Conservation (phyloP, 2,888 invertebrate genomes). For the Nymphalis polychloros region DNA sequence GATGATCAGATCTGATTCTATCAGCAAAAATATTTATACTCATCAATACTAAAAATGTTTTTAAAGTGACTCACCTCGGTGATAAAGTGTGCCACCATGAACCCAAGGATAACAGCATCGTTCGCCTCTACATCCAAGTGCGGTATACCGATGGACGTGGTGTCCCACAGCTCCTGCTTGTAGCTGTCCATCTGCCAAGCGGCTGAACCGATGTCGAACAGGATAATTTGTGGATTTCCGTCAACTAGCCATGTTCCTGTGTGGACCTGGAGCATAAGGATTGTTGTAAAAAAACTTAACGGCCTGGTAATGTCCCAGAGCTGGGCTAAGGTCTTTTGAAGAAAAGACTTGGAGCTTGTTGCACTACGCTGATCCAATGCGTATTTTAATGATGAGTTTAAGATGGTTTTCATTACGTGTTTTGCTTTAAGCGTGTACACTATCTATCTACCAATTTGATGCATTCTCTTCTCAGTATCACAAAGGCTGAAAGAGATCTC, state of each 20-base stretch:
- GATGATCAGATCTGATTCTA: too few species aligned
- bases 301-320: not conserved
- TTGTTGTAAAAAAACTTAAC: too few species aligned
- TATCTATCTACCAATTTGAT: too few species aligned
- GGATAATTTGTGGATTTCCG: conserved; percentile 98
- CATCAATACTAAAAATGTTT: too few species aligned
- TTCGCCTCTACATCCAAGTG: conserved; percentile 97
- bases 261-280: conserved; percentile 83
- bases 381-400: not conserved
- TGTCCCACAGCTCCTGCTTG: conserved; percentile 96
- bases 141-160: conserved; percentile 92
- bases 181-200: conserved; percentile 97
- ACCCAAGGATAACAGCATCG: conserved; percentile 97
- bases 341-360: too few species aligned
- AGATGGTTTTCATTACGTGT: too few species aligned
- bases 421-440: too few species aligned
- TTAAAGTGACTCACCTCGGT: conserved; percentile 84
- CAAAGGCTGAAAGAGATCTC: too few species aligned
- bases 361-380: not conserved
- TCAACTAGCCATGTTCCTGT: conserved; percentile 99
- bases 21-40: too few species aligned
- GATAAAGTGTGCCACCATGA: conserved; percentile 96
- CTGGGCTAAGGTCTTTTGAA: too few species aligned
- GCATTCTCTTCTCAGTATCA: too few species aligned
- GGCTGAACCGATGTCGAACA: conserved; percentile 98